Percentiles rank a stretch among this genome's conserved stretches.
These are phyloP conservation scores for Orchesella flavescens DNA, from an alignment of 2,888 invertebrate genomes.

Conservation along the genomic window DNA sequence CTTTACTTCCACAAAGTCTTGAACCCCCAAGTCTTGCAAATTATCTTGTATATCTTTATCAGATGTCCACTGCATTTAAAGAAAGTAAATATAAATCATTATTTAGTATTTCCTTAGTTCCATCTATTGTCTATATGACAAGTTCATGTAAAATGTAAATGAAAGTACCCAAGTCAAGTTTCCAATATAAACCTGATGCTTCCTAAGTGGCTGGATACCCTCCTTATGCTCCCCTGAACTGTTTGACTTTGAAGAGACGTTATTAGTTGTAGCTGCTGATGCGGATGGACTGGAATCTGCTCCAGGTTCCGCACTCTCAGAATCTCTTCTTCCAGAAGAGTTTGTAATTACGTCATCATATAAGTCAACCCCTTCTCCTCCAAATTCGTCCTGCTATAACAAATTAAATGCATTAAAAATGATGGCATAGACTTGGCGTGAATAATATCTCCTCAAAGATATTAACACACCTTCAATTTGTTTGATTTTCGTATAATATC, in stretches of 20 bases:
- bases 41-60: constrained; percentile 96
- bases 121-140: neutral
- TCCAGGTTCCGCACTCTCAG: constrained; percentile 72
- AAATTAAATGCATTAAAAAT: neutral
- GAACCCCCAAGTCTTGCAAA: constrained; percentile 89
- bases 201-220: constrained; percentile 81
- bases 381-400: constrained; percentile 82
- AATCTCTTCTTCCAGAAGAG: constrained; percentile 76
- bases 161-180: constrained; percentile 95
- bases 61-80: constrained; percentile 89
- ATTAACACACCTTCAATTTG: neutral
- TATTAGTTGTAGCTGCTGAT: constrained; percentile 48
- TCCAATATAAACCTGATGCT: constrained; percentile 95
- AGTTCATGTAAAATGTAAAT: no score
- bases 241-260: constrained; percentile 55
- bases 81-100: constrained; percentile 4
- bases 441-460: neutral
- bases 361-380: constrained; percentile 91
- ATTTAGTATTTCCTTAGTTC: neutral
- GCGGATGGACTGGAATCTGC: constrained; percentile 45
- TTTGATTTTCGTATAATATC: no score
- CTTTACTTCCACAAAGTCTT: constrained; percentile 97
- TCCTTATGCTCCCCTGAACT: constrained; percentile 50
- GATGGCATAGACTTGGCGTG: neutral
- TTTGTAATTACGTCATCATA: constrained; percentile 96